phyloP scores from a whole-genome alignment of 2,888 invertebrate species.

The Catocala sponsa region DNA sequence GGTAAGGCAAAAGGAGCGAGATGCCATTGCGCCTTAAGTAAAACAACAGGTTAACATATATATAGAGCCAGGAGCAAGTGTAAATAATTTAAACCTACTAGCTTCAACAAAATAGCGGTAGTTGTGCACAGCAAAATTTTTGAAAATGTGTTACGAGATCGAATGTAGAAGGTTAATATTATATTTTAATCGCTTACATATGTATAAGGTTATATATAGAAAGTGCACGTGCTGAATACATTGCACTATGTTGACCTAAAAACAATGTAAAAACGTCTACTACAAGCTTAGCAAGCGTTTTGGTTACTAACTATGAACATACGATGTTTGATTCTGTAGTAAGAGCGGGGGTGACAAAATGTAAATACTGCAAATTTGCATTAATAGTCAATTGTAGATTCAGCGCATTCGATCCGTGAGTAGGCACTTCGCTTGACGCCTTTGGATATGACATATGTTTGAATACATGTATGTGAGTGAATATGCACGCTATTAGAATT shows the following conservation, averaged over 20 bases:
- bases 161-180: neutral
- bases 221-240: constrained; percentile 55
- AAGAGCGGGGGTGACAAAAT: constrained; percentile 58
- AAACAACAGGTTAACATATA: neutral
- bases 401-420: constrained; percentile 65
- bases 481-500: constrained; percentile 64
- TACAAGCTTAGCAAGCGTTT: constrained; percentile 61
- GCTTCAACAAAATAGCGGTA: neutral
- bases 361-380: constrained; percentile 72
- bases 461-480: constrained; percentile 63
- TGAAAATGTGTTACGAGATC: constrained; percentile 3
- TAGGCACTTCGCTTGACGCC: constrained; percentile 62
- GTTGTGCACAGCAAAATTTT: neutral
- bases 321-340: constrained; percentile 32
- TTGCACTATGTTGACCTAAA: constrained; percentile 69
- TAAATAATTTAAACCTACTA: too few relatives aligned
- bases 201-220: constrained; percentile 23
- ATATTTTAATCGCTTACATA: constrained; percentile 15
- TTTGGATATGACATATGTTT: constrained; percentile 85
- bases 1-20: too few relatives aligned
- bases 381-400: constrained; percentile 78
- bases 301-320: constrained; percentile 44
- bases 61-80: constrained; percentile 8
- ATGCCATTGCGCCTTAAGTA: too few relatives aligned
- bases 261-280: constrained; percentile 59